These are phyloP conservation scores for rat (Rattus norvegicus) DNA, from an alignment of 2,113 vertebrate species.

Conservation along the genomic window DNA sequence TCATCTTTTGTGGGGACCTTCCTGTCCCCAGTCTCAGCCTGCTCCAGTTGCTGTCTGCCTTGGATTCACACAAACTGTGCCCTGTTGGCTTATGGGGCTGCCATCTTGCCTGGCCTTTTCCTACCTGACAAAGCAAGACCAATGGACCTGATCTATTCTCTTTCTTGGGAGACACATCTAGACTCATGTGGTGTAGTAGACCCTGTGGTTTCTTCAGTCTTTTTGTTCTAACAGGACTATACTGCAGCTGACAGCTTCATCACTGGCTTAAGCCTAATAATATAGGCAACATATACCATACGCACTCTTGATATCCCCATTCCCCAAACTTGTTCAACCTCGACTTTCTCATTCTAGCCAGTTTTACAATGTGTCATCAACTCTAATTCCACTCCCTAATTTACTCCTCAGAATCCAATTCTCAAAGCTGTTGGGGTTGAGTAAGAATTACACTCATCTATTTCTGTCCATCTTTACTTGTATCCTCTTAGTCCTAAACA, in stretches of 20 bases:
- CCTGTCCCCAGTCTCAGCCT: background rate
- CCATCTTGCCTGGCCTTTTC: background rate
- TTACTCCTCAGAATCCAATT: background rate
- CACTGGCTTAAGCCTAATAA: background rate
- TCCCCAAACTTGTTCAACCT: background rate
- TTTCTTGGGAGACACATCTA: background rate
- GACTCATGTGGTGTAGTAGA: background rate
- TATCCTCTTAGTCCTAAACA: accelerated
- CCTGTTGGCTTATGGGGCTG: background rate
- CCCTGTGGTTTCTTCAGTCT: background rate
- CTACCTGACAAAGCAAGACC: background rate
- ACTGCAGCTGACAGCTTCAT: background rate
- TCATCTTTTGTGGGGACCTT: background rate
- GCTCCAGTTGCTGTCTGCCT: too few relatives aligned
- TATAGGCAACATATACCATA: background rate
- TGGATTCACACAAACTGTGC: background rate
- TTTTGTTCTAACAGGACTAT: background rate
- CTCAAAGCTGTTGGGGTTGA: background rate
- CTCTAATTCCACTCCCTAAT: background rate
- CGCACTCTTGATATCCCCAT: background rate
- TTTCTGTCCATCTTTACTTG: background rate
- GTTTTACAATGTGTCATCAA: background rate
- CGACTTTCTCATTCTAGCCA: background rate
- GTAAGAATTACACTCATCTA: background rate
- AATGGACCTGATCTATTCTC: background rate